These are phyloP conservation scores for Fregetta grallaria DNA, from an alignment of 2,113 vertebrate genomes.

Conservation along the genomic window DNA sequence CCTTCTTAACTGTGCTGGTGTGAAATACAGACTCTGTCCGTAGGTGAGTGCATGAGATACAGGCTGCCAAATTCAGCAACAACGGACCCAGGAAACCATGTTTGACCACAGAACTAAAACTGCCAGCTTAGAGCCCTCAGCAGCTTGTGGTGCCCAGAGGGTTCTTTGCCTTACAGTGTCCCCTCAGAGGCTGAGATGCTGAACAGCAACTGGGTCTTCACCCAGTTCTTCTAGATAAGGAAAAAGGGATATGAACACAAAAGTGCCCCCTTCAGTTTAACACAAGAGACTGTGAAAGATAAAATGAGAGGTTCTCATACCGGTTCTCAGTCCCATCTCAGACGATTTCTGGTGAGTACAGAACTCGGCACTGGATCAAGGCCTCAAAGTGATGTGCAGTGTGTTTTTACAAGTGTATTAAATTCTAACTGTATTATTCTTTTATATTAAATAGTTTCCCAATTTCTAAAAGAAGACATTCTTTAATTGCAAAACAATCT, in stretches of 20 bases:
- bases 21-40: not conserved
- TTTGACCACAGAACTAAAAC: not conserved
- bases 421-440: not conserved
- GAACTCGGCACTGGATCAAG: not conserved
- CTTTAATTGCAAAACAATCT: not conserved
- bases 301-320: not conserved
- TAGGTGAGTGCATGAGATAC: not conserved
- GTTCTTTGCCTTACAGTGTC: not conserved
- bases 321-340: fast-evolving
- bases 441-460: not conserved
- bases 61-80: not conserved
- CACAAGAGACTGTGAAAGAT: not conserved
- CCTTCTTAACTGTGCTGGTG: not conserved
- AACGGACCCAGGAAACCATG: not conserved
- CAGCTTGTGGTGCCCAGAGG: not conserved
- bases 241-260: not conserved
- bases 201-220: not conserved
- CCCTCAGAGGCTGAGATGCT: not conserved
- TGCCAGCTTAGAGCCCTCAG: not conserved
- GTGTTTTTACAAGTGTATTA: not conserved
- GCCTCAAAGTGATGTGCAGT: not conserved
- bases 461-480: not conserved
- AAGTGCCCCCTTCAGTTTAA: not conserved
- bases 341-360: not conserved
- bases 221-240: not conserved